Percentiles rank a stretch among this genome's conserved stretches.
These are phyloP conservation scores for Drosophila rhopaloa DNA, from an alignment of 1,140 invertebrate species.

Conservation along the genomic window DNA sequence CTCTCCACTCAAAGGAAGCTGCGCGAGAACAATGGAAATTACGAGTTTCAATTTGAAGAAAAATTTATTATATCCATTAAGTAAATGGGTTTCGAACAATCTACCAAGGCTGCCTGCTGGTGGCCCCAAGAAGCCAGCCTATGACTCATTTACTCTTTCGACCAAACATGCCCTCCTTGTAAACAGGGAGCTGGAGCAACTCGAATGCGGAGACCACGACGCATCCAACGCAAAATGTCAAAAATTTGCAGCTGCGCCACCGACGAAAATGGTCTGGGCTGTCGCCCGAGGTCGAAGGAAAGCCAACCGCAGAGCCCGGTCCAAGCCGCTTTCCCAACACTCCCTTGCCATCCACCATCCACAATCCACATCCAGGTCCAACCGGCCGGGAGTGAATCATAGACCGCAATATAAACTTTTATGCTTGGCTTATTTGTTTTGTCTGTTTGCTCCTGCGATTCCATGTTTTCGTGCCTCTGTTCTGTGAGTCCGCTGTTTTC, in stretches of 20 bases:
- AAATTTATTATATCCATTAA: constrained; percentile 84
- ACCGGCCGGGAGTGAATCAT: constrained; percentile 63
- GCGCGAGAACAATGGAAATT: constrained; percentile 83
- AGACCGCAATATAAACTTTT: constrained; percentile 83
- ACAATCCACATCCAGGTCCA: not conserved
- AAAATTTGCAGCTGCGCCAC: constrained; percentile 74
- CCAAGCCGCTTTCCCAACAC: not conserved
- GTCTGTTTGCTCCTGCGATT: constrained; percentile 63
- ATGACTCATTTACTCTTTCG: constrained; percentile 38
- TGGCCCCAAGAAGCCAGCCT: constrained; percentile 38
- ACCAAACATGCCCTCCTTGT: constrained; percentile 27
- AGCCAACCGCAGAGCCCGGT: constrained; percentile 50
- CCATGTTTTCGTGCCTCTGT: constrained; percentile 5
- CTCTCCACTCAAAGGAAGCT: constrained; percentile 19
- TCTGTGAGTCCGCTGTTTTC: constrained; percentile 39
- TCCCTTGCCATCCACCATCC: not conserved
- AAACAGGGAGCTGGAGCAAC: constrained; percentile 55
- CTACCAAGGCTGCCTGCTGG: constrained; percentile 24
- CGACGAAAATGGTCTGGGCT: not conserved
- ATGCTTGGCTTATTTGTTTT: constrained; percentile 82
- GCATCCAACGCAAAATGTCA: constrained; percentile 75
- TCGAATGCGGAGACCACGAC: constrained; percentile 29
- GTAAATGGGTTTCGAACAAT: constrained; percentile 83
- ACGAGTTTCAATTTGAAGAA: constrained; percentile 84
- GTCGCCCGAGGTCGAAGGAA: constrained; percentile 27